These are phyloP conservation scores for Andrena dorsata DNA, from an alignment of 2,888 invertebrate species.

Conservation along the genomic window DNA sequence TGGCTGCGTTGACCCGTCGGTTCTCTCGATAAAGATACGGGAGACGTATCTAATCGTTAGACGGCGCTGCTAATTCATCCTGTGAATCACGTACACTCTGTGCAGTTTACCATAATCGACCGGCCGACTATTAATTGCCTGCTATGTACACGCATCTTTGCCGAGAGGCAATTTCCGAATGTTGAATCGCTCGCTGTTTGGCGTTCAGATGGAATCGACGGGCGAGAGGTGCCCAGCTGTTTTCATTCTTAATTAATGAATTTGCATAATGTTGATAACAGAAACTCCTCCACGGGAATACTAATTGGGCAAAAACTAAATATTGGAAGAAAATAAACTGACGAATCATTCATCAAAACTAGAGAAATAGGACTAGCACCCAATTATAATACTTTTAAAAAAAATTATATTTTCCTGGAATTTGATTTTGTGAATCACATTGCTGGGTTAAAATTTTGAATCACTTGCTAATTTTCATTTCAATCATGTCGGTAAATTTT, in stretches of 20 bases:
- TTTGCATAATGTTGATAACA: background rate
- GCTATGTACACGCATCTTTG: conserved; percentile 23
- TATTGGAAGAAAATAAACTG: no score
- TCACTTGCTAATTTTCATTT: background rate
- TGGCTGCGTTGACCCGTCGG: background rate
- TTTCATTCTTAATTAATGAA: conserved; percentile 26
- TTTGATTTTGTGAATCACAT: no score
- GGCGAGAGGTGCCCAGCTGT: background rate
- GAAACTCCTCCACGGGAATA: background rate
- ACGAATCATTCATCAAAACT: no score
- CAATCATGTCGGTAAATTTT: background rate
- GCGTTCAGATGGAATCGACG: background rate
- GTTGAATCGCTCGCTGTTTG: background rate
- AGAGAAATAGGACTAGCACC: no score
- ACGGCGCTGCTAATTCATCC: conserved; percentile 35
- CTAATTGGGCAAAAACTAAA: no score
- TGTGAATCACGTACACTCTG: conserved; percentile 40
- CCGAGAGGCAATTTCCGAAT: background rate
- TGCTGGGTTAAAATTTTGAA: background rate
- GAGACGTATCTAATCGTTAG: conserved; percentile 36
- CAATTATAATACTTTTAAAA: no score
- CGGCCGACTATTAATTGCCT: conserved; percentile 62
- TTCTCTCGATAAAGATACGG: conserved; percentile 24
- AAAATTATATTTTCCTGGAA: no score
- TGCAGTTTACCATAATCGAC: conserved; percentile 60